Conservation (phyloP, 2,797 vertebrate genomes). For the Gallinago solitaria region DNA sequence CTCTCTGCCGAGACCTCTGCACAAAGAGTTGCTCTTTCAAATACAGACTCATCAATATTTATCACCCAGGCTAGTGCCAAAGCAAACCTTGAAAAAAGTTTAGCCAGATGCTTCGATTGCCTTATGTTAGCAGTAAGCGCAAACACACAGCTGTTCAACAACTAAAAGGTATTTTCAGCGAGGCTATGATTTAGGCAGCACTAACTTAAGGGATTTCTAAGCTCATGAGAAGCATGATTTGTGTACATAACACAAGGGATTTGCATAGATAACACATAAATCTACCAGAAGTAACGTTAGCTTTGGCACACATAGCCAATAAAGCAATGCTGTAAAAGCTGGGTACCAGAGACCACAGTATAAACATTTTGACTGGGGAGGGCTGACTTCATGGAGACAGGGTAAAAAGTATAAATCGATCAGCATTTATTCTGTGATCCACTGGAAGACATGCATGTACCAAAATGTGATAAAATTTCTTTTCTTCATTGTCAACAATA, state of each 20-base stretch:
- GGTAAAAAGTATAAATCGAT: neutral
- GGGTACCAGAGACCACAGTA: neutral
- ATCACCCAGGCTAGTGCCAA: constrained; percentile 38
- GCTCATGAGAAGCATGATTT: neutral
- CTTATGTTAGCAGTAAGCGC: constrained; percentile 2
- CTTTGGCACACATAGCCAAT: neutral
- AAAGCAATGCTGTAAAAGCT: neutral
- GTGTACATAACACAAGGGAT: neutral
- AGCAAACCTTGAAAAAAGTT: constrained; percentile 37
- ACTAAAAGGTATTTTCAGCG: neutral
- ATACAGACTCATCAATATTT: constrained; percentile 51
- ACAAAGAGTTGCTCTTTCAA: constrained; percentile 34
- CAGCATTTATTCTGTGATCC: neutral
- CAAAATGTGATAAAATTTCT: neutral
- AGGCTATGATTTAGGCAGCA: constrained; percentile 10
- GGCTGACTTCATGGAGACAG: neutral
- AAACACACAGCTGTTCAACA: constrained; percentile 35
- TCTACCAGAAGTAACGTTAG: neutral
- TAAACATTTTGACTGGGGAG: neutral
- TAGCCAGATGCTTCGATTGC: constrained; percentile 11
- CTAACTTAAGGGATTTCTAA: constrained; percentile 16
- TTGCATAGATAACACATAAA: constrained; percentile 3
- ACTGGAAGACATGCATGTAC: neutral
- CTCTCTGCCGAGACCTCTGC: neutral
- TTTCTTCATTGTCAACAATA: neutral